phyloP scores from a whole-genome alignment of 2,113 vertebrate species.

The Cottus gobio region DNA sequence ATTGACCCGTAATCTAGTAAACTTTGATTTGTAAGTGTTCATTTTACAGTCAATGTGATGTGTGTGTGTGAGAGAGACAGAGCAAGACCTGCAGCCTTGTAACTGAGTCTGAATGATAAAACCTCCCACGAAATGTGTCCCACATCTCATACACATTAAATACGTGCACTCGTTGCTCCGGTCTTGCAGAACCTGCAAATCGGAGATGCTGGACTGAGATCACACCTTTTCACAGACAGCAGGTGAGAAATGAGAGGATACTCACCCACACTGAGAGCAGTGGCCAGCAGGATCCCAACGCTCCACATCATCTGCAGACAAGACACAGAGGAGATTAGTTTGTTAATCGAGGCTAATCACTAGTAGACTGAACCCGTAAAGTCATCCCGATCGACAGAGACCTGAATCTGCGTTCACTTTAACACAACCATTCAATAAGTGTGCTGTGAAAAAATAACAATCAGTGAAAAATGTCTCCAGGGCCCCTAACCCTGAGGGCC shows the following conservation, averaged over 20 bases:
- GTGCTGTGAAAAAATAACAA: not conserved
- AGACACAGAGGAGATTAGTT: conserved; percentile 1
- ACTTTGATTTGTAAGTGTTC: too few species aligned
- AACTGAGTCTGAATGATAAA: too few species aligned
- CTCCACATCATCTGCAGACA: conserved; percentile 62
- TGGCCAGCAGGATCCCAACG: conserved; percentile 43
- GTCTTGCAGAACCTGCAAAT: not conserved
- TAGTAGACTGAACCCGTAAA: not conserved
- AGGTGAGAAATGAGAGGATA: conserved; percentile 1
- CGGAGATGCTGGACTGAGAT: not conserved
- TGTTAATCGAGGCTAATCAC: not conserved
- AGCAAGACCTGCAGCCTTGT: too few species aligned
- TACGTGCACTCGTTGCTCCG: not conserved
- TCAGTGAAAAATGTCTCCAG: not conserved
- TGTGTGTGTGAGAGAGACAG: too few species aligned
- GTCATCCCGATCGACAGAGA: not conserved
- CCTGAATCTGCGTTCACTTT: not conserved
- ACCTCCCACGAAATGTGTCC: too few species aligned
- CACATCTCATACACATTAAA: not conserved
- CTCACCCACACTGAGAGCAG: conserved; percentile 61
- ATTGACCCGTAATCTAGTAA: too few species aligned
- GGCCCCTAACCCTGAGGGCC: too few species aligned
- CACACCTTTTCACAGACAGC: not conserved
- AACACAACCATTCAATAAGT: not conserved
- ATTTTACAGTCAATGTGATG: too few species aligned